Conservation (phyloP, 2,888 invertebrate genomes). For the Liopterus haemorrhoidalis region DNA sequence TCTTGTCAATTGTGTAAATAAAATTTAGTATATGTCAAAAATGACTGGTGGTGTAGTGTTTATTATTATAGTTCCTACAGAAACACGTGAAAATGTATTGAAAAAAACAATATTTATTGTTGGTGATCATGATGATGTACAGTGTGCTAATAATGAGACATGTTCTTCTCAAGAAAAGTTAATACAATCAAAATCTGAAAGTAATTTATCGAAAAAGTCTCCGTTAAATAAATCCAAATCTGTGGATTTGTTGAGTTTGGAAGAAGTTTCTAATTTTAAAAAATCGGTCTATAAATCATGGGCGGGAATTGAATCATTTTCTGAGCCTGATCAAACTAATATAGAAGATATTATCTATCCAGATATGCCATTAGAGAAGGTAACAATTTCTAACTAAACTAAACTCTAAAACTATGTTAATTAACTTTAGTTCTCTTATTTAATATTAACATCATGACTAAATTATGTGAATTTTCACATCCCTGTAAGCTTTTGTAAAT, state of each 20-base stretch:
- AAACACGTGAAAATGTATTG: conserved; percentile 47
- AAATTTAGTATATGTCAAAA: neutral
- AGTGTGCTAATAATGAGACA: conserved; percentile 1
- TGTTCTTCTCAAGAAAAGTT: conserved; percentile 10
- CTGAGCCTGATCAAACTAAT: conserved; percentile 3
- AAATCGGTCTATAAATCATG: conserved; percentile 6
- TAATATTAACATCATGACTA: no score
- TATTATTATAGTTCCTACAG: conserved; percentile 53
- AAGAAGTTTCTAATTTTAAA: neutral
- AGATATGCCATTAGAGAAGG: conserved; percentile 15
- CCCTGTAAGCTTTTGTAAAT: no score
- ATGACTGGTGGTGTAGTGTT: conserved; percentile 57
- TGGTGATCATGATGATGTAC: neutral
- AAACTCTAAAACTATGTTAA: conserved; percentile 17
- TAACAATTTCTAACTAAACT: no score
- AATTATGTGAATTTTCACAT: no score
- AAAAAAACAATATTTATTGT: conserved; percentile 2
- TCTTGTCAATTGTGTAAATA: no score
- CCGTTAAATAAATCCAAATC: conserved; percentile 1
- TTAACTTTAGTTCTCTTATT: no score
- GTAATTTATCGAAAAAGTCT: conserved; percentile 1
- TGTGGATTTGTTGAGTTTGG: neutral
- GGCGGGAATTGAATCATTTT: conserved; percentile 3
- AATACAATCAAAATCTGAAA: neutral
- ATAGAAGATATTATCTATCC: conserved; percentile 4